Conservation (phyloP, 2,113 vertebrate genomes). For the Notiomystis cincta region DNA sequence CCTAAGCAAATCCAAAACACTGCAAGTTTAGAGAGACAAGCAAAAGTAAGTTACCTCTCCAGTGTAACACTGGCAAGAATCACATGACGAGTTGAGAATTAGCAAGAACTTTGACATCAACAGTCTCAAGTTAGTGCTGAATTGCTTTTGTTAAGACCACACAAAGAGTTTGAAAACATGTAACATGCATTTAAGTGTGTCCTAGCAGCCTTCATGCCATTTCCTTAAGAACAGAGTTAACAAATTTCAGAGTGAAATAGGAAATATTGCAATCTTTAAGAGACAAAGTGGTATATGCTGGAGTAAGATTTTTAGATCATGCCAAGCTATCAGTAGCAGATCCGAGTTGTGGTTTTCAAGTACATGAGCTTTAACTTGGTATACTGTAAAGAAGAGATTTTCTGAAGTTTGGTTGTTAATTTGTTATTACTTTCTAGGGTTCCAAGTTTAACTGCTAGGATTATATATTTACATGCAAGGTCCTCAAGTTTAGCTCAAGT, state of each 20-base stretch:
- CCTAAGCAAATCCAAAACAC: neutral
- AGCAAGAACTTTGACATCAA: neutral
- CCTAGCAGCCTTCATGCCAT: neutral
- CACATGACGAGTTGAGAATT: neutral
- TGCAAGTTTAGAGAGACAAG: neutral
- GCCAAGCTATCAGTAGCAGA: neutral
- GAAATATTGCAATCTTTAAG: neutral
- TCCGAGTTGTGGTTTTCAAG: neutral
- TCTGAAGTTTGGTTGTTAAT: neutral
- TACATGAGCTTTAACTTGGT: neutral
- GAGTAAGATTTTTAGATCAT: neutral
- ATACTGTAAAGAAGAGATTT: neutral
- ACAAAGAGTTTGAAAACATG: neutral
- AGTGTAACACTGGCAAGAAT: neutral
- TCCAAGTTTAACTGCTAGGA: neutral
- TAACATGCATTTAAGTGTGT: neutral
- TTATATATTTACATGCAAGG: neutral
- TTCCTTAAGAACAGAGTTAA: neutral
- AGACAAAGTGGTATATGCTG: neutral
- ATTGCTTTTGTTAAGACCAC: neutral
- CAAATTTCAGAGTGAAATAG: neutral
- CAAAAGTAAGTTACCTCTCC: neutral
- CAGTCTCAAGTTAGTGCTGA: neutral
- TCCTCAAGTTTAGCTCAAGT: neutral
- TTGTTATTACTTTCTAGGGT: neutral